Percentiles rank a stretch among this genome's conserved stretches.
Evolutionary conservation across 2,797 vertebrate species (phyloP).

Genomic region (Rhadinocentrus ornatus): DNA sequence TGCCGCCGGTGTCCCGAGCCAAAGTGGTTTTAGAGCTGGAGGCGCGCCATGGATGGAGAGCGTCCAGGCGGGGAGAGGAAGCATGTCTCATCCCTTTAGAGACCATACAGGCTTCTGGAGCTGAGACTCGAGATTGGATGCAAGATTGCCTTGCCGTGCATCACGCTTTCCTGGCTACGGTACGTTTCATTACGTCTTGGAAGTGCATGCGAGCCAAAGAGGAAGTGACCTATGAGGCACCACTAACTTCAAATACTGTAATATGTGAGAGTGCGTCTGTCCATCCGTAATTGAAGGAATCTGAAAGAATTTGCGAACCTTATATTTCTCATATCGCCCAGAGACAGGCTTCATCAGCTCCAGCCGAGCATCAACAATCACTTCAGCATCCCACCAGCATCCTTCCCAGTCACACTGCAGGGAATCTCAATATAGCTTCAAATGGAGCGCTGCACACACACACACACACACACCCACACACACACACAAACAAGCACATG

Average conservation of each 20-base stretch:
- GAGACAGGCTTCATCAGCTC: slow-evolving; percentile 43
- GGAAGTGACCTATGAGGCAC: slow-evolving; percentile 17
- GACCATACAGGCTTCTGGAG: slow-evolving; percentile 40
- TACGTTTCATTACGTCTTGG: slow-evolving; percentile 46
- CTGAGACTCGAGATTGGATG: slow-evolving; percentile 54
- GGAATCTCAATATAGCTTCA: slow-evolving; percentile 33
- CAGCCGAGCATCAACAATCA: slow-evolving; percentile 46
- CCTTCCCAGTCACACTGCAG: slow-evolving; percentile 45
- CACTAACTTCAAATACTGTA: not conserved
- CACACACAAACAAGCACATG: slow-evolving; percentile 1
- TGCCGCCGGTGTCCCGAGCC: slow-evolving; percentile 41
- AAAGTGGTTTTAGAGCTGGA: slow-evolving; percentile 52
- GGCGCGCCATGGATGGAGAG: slow-evolving; percentile 60
- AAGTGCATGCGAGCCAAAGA: slow-evolving; percentile 24
- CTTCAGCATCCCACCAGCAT: slow-evolving; percentile 36
- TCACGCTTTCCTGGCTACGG: slow-evolving; percentile 43
- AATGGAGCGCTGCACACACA: slow-evolving; percentile 14
- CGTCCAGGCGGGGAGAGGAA: slow-evolving; percentile 44
- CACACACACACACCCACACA: slow-evolving; percentile 3
- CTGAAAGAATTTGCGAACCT: slow-evolving; percentile 13
- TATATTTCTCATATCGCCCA: slow-evolving; percentile 13
- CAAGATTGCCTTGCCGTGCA: slow-evolving; percentile 39
- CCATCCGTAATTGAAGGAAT: slow-evolving; percentile 12
- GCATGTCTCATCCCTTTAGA: slow-evolving; percentile 37
- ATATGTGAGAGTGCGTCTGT: not conserved